A percentile compares a stretch with the other conserved stretches of the same genome.
Evolutionary conservation across 2,888 invertebrate species (phyloP).

Genomic region (Parnassius apollo): DNA sequence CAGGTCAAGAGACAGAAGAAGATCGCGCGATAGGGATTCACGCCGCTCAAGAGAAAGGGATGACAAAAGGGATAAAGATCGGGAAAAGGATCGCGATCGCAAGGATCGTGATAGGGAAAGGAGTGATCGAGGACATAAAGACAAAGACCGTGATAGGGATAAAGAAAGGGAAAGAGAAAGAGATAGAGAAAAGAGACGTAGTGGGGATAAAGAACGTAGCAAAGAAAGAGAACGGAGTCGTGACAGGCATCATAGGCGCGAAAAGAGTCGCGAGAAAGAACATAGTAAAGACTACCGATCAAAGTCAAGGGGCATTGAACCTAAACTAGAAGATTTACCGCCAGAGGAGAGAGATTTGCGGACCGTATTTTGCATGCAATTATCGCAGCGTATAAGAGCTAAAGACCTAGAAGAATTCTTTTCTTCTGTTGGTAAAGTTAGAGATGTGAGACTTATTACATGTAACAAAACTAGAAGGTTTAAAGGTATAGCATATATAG

Average conservation of each 20-base stretch:
- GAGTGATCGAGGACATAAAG: constrained; percentile 36
- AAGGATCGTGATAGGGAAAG: constrained; percentile 41
- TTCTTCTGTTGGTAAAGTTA: constrained; percentile 98
- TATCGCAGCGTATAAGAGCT: constrained; percentile 95
- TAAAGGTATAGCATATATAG: constrained; percentile 99
- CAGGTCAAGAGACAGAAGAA: constrained; percentile 71
- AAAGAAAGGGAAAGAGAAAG: constrained; percentile 46
- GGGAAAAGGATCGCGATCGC: constrained; percentile 52
- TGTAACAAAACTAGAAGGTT: constrained; percentile 99
- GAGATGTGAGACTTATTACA: constrained; percentile 98
- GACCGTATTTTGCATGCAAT: constrained; percentile 99
- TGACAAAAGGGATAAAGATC: constrained; percentile 59
- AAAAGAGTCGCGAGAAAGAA: constrained; percentile 60
- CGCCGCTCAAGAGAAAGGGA: constrained; percentile 80
- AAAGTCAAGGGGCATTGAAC: constrained; percentile 77
- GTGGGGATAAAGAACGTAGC: constrained; percentile 44
- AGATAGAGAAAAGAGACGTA: constrained; percentile 51
- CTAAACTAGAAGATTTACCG: constrained; percentile 88
- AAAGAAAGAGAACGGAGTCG: constrained; percentile 50
- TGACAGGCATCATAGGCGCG: constrained; percentile 53
- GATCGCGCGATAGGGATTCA: constrained; percentile 82
- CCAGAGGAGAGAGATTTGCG: constrained; percentile 99
- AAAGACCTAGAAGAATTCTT: constrained; percentile 99
- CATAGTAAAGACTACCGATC: constrained; percentile 61
- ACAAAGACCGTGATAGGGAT: constrained; percentile 51